Evolutionary conservation across 1,140 invertebrate genomes (phyloP).

Genomic region (Drosophila nannoptera): DNA sequence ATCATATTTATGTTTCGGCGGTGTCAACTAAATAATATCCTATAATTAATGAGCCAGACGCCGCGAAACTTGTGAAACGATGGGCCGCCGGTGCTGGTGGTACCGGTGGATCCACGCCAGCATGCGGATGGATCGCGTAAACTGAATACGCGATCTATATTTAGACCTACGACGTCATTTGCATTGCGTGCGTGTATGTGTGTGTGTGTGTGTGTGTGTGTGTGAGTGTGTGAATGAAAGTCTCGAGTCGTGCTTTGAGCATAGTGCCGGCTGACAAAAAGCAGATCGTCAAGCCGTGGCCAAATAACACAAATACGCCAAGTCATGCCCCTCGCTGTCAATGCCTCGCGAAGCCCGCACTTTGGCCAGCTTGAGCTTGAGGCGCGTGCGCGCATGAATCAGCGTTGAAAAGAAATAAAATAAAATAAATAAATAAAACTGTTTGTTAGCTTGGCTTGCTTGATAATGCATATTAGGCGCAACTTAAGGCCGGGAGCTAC

Average conservation of each 20-base stretch:
- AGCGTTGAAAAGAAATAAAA: conserved; percentile 3
- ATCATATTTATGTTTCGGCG: conserved; percentile 30
- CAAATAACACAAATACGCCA: conserved; percentile 9
- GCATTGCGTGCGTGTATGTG: conserved; percentile 2
- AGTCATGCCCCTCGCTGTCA: conserved; percentile 47
- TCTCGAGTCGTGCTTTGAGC: conserved; percentile 36
- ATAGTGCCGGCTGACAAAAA: conserved; percentile 27
- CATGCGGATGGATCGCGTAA: conserved; percentile 63
- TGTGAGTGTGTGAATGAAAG: conserved; percentile 60
- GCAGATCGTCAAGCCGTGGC: conserved; percentile 30
- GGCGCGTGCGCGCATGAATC: conserved; percentile 62
- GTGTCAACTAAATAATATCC: conserved; percentile 47
- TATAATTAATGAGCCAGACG: conserved; percentile 47
- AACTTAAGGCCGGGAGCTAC: conserved; percentile 5
- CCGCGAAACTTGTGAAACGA: conserved; percentile 9
- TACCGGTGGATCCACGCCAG: conserved; percentile 8
- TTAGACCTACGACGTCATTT: conserved; percentile 69
- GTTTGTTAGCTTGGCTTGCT: conserved; percentile 6
- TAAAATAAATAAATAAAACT: too few species aligned
- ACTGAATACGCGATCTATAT: conserved; percentile 70
- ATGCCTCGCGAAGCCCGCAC: conserved; percentile 41
- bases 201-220: conserved; percentile 21
- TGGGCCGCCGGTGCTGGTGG: background rate
- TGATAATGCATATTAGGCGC: conserved; percentile 20
- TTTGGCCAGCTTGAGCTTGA: conserved; percentile 36